phyloP scores from a whole-genome alignment of 2,113 vertebrate genomes.

The Agelaius tricolor region DNA sequence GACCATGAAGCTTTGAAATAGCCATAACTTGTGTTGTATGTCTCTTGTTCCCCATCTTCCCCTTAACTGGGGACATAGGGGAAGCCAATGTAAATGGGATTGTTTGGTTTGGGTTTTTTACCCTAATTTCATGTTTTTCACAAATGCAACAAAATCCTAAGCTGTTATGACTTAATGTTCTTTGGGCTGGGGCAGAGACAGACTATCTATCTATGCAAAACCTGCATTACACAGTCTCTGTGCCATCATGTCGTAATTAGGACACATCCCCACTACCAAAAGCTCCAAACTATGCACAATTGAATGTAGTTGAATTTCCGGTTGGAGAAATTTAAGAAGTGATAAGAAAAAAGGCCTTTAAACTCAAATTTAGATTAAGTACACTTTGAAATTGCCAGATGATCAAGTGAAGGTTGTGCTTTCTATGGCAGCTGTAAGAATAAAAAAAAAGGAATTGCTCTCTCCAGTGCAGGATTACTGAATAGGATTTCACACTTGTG shows the following conservation, averaged over 20 bases:
- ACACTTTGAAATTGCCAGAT: background rate
- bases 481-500: background rate
- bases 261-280: background rate
- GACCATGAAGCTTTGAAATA: conserved; percentile 25
- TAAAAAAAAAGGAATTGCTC: background rate
- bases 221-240: background rate
- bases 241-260: background rate
- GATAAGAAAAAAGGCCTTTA: background rate
- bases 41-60: background rate
- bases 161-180: background rate
- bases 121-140: background rate
- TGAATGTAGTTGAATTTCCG: background rate
- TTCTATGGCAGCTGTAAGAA: background rate
- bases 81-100: background rate
- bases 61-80: background rate
- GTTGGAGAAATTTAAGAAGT: background rate
- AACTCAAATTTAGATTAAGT: background rate
- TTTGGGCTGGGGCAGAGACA: background rate
- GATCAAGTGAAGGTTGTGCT: background rate
- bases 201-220: conserved; percentile 21
- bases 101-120: background rate
- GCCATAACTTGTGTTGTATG: background rate
- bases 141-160: background rate
- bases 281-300: background rate
- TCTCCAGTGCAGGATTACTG: background rate